Conservation (phyloP, 2,888 invertebrate genomes). For the Sinohyriopsis cumingii region DNA sequence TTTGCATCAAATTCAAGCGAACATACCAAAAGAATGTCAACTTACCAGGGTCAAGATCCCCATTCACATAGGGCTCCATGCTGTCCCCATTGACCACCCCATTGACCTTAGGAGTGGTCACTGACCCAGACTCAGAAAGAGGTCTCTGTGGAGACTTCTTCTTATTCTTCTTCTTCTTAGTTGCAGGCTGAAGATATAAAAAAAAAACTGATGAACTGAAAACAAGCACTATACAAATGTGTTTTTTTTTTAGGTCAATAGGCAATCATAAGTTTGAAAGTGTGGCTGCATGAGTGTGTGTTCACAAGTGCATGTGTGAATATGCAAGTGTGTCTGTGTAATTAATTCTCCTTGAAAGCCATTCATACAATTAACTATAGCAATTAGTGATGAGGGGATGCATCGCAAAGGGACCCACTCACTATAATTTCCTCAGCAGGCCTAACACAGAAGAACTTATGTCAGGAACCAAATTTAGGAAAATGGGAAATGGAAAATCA, state of each 20-base stretch:
- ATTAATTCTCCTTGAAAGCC: no score
- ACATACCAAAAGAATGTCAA: not conserved
- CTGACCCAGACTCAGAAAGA: conserved; percentile 27
- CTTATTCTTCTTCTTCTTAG: conserved; percentile 60
- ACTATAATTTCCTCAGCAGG: no score
- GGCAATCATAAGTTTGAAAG: not conserved
- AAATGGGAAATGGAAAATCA: no score
- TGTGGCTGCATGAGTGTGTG: no score
- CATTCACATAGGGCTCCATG: conserved; percentile 23
- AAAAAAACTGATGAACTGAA: not conserved
- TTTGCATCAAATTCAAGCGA: no score
- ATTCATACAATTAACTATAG: no score
- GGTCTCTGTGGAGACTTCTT: conserved; percentile 45
- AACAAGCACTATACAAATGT: conserved; percentile 1
- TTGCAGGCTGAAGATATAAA: conserved; percentile 29
- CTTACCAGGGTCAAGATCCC: conserved; percentile 18
- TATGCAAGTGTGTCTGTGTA: no score
- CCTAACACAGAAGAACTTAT: no score
- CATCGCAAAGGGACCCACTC: no score
- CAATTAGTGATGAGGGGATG: no score
- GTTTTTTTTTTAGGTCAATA: not conserved
- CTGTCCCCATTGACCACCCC: conserved; percentile 13
- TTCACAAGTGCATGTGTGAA: no score
- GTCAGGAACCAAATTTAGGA: no score
- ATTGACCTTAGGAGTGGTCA: conserved; percentile 23